Evolutionary conservation across 2,113 vertebrate species (phyloP), one percentile per base, ranked within the genome.

Genomic region (Ctenodactylus gundi): DNA sequence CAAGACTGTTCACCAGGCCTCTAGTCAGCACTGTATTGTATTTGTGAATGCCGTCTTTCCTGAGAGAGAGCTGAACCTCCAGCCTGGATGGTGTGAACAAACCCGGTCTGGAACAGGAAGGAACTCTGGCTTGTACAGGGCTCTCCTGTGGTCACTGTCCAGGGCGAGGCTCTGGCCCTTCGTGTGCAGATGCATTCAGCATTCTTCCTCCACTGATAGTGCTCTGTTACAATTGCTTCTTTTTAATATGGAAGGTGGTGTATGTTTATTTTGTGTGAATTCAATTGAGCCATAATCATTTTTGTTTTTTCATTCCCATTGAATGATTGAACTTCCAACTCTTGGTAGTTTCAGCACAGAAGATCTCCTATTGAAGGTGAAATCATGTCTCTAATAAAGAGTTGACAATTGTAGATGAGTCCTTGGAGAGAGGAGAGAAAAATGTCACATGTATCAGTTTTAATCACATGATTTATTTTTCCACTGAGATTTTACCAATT

Each of bases 371-470:
- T 5, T n/a, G 72, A 62, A 51, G 70, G 64, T 36, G 31, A 44
- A 89, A 44, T 34, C 4, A 18, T 23, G 23, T 12, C 13, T 86
- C 91, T 80, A 31, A 51, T 29, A 57, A 90, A 68, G 41, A 60
- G 11, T 23, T 73, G 68, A 65, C 4, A 25, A 18, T 39, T 60
- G 14, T 77, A 57, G 21, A 58, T 36, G 80, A 83, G 41, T 64
- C 64, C 82, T 70, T 44, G 58, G 80, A 81, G 92, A 67, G 0
- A 0, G 57, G 73, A 93, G n/a, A 85, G 65, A n/a, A 91, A 96
- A 68, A 49, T 80, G 68, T 44, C 75, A 78, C 29, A 6, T 23
- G 34, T 67, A 21, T 55, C 41, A 21, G 31, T 87, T 93, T 93
- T 82, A 64, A 83, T 88, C 46, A 36, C 70, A 31, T 2, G 9